Evolutionary conservation across 2,113 vertebrate genomes (phyloP).

Genomic region (Phycodurus eques): DNA sequence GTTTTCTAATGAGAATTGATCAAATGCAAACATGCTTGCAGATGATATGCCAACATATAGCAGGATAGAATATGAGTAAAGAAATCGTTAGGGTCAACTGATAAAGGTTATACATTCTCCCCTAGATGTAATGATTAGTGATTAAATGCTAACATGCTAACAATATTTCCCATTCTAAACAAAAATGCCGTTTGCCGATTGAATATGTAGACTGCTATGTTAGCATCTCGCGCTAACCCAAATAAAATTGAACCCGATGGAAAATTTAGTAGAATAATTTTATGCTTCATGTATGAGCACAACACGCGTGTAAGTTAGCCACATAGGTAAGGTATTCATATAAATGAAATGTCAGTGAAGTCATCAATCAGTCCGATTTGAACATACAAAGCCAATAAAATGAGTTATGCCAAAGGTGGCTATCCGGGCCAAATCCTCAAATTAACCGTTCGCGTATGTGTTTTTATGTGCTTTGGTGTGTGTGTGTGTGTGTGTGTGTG

Average conservation of each 20-base stretch:
- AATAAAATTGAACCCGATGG: neutral
- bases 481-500: constrained; percentile 1
- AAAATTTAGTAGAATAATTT: neutral
- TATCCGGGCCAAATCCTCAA: constrained; percentile 36
- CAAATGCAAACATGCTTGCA: too few species aligned
- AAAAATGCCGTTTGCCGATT: neutral
- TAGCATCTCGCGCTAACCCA: neutral
- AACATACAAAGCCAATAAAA: constrained; percentile 43
- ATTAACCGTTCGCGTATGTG: constrained; percentile 19
- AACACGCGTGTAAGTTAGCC: neutral
- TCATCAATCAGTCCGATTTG: constrained; percentile 33
- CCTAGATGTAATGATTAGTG: too few species aligned
- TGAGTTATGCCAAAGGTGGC: constrained; percentile 42
- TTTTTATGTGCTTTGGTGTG: constrained; percentile 27
- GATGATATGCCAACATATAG: too few species aligned
- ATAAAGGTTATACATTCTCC: too few species aligned
- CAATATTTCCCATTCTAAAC: neutral
- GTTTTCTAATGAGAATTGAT: too few species aligned
- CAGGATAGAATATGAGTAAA: too few species aligned
- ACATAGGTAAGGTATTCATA: constrained; percentile 6
- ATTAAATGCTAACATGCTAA: neutral
- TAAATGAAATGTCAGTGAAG: constrained; percentile 52
- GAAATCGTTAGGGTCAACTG: too few species aligned
- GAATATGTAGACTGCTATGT: neutral
- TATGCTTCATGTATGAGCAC: too few species aligned